These are phyloP conservation scores for Ceramica pisi DNA, from an alignment of 2,888 invertebrate species.

Conservation along the genomic window DNA sequence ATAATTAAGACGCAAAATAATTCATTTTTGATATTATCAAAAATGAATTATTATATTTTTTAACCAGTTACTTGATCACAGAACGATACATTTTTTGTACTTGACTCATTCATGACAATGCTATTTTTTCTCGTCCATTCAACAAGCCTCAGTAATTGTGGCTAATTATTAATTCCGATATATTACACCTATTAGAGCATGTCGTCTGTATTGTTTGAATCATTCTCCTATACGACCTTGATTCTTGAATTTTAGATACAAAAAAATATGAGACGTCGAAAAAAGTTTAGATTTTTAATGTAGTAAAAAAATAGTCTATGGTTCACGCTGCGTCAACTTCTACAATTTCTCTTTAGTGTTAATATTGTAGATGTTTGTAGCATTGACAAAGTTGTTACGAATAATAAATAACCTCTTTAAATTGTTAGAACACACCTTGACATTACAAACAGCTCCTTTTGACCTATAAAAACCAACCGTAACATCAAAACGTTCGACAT, in stretches of 20 bases:
- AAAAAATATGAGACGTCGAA: not conserved
- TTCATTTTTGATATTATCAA: too few relatives aligned
- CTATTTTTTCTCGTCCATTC: constrained; percentile 58
- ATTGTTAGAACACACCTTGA: constrained; percentile 25
- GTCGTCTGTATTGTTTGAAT: constrained; percentile 24
- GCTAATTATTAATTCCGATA: constrained; percentile 63
- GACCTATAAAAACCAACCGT: constrained; percentile 45
- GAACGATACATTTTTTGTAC: constrained; percentile 56
- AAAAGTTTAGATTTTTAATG: too few relatives aligned
- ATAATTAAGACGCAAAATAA: too few relatives aligned
- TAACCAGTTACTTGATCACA: constrained; percentile 37
- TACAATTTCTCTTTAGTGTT: not conserved
- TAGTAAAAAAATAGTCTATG: not conserved
- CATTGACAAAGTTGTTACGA: not conserved
- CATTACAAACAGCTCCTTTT: constrained; percentile 11
- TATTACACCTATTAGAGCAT: constrained; percentile 54
- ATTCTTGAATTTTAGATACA: not conserved
- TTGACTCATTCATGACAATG: constrained; percentile 64
- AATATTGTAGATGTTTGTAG: not conserved
- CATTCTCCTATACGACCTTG: constrained; percentile 3
- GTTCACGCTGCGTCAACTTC: not conserved
- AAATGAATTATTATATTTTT: not conserved
- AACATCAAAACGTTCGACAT: constrained; percentile 47
- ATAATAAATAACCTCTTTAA: not conserved
- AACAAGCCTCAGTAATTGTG: constrained; percentile 57